A percentile compares a stretch with the other conserved stretches of the same genome.
Conservation (phyloP, 2,113 vertebrate genomes). For the Promerops cafer region DNA sequence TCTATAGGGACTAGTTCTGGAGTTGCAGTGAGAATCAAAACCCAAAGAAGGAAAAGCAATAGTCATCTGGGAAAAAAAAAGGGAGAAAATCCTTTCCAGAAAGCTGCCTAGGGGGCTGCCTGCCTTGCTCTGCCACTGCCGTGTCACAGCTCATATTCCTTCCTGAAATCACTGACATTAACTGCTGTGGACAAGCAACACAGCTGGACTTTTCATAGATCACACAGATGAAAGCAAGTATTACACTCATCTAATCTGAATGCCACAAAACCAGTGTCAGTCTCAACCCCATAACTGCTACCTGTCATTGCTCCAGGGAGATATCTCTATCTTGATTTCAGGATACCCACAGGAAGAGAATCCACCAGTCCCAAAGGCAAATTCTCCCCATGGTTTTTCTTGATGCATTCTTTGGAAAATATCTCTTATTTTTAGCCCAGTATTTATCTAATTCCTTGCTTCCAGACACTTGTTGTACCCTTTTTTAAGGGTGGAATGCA, state of each 20-base stretch:
- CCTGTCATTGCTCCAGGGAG: background rate
- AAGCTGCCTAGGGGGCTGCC: background rate
- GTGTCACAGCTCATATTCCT: background rate
- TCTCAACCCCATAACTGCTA: background rate
- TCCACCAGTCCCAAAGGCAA: background rate
- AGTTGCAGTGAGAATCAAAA: background rate
- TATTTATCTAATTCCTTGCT: background rate
- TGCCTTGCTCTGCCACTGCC: background rate
- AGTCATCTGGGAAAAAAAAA: background rate
- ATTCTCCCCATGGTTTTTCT: background rate
- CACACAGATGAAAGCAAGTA: background rate
- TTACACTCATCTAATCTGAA: background rate
- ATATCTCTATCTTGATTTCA: background rate
- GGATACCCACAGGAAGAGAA: background rate
- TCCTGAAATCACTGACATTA: background rate
- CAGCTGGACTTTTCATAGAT: background rate
- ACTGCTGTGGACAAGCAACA: background rate
- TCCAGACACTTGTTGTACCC: background rate
- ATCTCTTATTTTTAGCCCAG: background rate
- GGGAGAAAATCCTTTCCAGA: background rate
- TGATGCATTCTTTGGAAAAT: background rate
- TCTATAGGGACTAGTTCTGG: background rate
- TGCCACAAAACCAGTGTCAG: background rate
- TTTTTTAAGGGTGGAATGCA: background rate
- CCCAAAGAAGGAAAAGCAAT: background rate